Conservation (phyloP, 2,797 vertebrate genomes). For the Gambusia yucatana region DNA sequence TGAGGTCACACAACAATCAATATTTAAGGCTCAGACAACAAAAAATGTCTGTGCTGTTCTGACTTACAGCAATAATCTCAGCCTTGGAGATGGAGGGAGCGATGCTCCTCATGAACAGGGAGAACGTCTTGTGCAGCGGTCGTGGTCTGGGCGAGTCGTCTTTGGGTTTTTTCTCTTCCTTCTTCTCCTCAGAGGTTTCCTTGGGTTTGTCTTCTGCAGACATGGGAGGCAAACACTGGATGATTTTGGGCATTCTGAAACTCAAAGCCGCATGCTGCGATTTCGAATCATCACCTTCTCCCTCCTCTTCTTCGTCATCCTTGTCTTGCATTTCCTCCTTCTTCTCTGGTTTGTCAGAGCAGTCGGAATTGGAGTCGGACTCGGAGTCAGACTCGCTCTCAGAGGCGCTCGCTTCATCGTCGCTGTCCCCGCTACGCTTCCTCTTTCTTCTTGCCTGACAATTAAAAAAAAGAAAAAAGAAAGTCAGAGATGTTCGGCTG, state of each 20-base stretch:
- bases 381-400: constrained; percentile 89
- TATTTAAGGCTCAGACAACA: background rate
- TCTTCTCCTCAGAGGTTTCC: constrained; percentile 76
- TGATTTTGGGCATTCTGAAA: background rate
- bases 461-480: constrained; percentile 16
- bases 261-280: background rate
- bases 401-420: constrained; percentile 86
- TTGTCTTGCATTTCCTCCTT: constrained; percentile 75
- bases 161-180: constrained; percentile 84
- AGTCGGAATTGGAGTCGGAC: constrained; percentile 85
- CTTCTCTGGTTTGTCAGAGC: constrained; percentile 81
- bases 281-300: constrained; percentile 61
- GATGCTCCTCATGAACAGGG: constrained; percentile 93
- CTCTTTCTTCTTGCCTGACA: constrained; percentile 85
- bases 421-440: constrained; percentile 89
- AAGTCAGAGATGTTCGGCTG: background rate
- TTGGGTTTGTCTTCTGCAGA: constrained; percentile 77
- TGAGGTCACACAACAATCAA: background rate
- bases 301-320: constrained; percentile 78
- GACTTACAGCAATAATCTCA: constrained; percentile 90
- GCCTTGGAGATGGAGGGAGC: constrained; percentile 91
- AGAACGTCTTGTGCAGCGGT: constrained; percentile 91
- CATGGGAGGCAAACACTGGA: constrained; percentile 7
- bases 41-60: background rate
- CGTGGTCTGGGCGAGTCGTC: constrained; percentile 86